Evolutionary conservation across 2,888 invertebrate species (phyloP).

Genomic region (Cosmia pyralina): DNA sequence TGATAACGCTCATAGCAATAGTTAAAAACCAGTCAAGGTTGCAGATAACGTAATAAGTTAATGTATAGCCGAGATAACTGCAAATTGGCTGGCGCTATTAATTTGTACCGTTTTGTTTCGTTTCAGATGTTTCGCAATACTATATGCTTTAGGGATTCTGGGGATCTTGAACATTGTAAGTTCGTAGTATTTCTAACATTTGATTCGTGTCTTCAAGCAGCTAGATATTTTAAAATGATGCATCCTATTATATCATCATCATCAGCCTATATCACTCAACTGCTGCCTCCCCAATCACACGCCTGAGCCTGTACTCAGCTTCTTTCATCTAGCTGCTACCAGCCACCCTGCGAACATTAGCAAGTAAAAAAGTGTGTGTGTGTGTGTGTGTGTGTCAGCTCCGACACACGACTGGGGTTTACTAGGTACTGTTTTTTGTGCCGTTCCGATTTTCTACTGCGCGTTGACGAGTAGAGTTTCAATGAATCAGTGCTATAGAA

Average conservation of each 20-base stretch:
- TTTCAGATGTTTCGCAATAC: conserved; percentile 48
- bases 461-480: too few relatives aligned
- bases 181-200: not conserved
- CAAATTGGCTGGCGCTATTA: conserved; percentile 64
- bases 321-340: not conserved
- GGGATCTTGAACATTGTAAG: conserved; percentile 3
- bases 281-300: not conserved
- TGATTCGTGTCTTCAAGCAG: not conserved
- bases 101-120: conserved; percentile 60
- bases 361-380: not conserved
- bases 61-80: conserved; percentile 64
- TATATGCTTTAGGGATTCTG: conserved; percentile 24
- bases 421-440: too few relatives aligned
- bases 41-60: conserved; percentile 70
- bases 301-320: not conserved
- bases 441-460: too few relatives aligned
- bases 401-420: too few relatives aligned
- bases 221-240: not conserved
- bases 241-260: too few relatives aligned
- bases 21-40: conserved; percentile 69
- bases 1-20: conserved; percentile 67
- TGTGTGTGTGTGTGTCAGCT: too few relatives aligned
- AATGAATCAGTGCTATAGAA: too few relatives aligned
- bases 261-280: not conserved
- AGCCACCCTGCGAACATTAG: not conserved